Conservation (phyloP, 2,797 vertebrate species). For the Alca torda region DNA sequence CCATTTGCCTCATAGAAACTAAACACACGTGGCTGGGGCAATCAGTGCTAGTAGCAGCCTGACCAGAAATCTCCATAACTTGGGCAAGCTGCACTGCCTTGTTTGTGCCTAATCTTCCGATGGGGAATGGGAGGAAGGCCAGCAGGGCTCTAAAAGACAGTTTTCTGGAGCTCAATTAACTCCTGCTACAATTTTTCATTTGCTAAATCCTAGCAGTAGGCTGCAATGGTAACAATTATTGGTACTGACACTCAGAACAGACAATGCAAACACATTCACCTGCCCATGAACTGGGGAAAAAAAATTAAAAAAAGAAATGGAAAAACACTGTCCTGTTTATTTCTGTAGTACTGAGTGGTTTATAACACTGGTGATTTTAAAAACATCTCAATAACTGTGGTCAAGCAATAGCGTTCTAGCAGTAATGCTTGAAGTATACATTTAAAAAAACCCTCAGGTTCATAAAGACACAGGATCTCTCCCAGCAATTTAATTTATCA, state of each 20-base stretch:
- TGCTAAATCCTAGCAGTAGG: background rate
- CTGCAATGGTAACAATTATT: accelerated
- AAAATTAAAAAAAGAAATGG: background rate
- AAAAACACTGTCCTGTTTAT: background rate
- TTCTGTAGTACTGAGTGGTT: background rate
- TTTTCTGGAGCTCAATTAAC: background rate
- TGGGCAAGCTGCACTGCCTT: background rate
- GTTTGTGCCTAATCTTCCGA: background rate
- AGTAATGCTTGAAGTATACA: background rate
- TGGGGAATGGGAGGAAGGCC: background rate
- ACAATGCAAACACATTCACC: background rate
- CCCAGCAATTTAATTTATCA: background rate
- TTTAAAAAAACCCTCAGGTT: background rate
- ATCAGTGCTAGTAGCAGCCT: background rate
- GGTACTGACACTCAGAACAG: background rate
- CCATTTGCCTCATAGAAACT: background rate
- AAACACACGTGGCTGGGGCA: background rate
- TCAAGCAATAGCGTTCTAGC: background rate
- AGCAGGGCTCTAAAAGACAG: background rate
- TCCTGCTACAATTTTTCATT: background rate
- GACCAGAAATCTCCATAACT: background rate
- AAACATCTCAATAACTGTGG: background rate
- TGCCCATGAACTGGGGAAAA: background rate
- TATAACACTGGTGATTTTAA: background rate
- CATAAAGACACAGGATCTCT: background rate